phyloP scores from a whole-genome alignment of 1,140 invertebrate species.

The Drosophila watanabei region DNA sequence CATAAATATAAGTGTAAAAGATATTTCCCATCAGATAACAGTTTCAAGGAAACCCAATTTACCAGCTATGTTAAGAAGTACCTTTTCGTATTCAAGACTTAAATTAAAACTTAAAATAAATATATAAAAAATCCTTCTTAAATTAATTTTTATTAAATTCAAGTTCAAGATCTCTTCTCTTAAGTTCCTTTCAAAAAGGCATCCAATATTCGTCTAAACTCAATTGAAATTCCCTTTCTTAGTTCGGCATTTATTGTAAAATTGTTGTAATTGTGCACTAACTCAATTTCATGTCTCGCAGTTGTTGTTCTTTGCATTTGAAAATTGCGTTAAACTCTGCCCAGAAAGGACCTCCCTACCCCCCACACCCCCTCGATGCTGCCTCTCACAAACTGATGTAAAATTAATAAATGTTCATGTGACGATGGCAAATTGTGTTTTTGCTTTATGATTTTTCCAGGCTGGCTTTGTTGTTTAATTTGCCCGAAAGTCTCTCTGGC shows the following conservation, averaged over 20 bases:
- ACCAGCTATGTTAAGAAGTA: too few species aligned
- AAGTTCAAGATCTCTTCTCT: not conserved
- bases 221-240: not conserved
- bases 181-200: not conserved
- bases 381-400: conserved; percentile 28
- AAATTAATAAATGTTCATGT: conserved; percentile 74
- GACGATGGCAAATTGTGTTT: conserved; percentile 44
- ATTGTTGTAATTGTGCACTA: conserved; percentile 80
- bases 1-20: too few species aligned
- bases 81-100: too few species aligned
- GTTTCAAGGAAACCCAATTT: too few species aligned
- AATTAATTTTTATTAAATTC: not conserved
- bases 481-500: conserved; percentile 22
- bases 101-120: not conserved
- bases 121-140: not conserved
- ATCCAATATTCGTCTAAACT: not conserved
- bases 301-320: conserved; percentile 63
- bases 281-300: conserved; percentile 68
- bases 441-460: conserved; percentile 16
- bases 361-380: not conserved
- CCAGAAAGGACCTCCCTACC: conserved; percentile 22
- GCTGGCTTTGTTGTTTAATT: conserved; percentile 51
- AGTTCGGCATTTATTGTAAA: conserved; percentile 61
- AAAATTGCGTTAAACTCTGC: conserved; percentile 77
- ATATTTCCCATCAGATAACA: too few species aligned